Conservation (phyloP, 2,113 vertebrate genomes). For the Lepisosteus oculatus region DNA sequence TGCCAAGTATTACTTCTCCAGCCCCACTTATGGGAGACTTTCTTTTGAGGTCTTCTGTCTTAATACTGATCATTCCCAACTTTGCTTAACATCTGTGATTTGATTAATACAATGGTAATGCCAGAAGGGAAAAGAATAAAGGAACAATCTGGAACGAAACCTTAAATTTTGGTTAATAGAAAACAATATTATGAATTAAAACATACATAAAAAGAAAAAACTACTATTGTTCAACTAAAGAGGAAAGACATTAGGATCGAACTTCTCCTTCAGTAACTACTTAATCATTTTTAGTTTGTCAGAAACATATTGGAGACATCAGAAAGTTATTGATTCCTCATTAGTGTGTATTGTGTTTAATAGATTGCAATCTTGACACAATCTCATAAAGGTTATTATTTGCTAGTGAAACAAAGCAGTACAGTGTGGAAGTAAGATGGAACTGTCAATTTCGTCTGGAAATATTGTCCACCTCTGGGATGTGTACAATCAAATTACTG, state of each 20-base stretch:
- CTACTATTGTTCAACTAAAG: neutral
- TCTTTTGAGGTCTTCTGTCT: no score
- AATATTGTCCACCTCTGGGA: slow-evolving; percentile 5
- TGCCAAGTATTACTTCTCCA: no score
- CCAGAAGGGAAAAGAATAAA: no score
- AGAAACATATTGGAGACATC: slow-evolving; percentile 11
- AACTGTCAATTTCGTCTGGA: slow-evolving; percentile 9
- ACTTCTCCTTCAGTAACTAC: neutral
- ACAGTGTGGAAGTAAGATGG: slow-evolving; percentile 2
- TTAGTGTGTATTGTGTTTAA: slow-evolving; percentile 9
- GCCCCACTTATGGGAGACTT: no score
- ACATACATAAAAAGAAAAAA: slow-evolving; percentile 7
- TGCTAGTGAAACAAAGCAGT: slow-evolving; percentile 10
- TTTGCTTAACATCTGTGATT: no score
- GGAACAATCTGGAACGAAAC: neutral
- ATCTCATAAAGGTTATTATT: slow-evolving; percentile 9
- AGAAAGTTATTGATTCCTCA: slow-evolving; percentile 5
- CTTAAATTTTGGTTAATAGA: neutral
- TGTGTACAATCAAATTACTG: neutral
- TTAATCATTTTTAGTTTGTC: slow-evolving; percentile 12
- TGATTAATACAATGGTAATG: no score
- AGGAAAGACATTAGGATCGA: neutral
- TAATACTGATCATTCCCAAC: no score
- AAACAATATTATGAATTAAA: neutral
- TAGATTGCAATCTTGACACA: slow-evolving; percentile 4